Evolutionary conservation across 2,888 invertebrate species (phyloP), one percentile per base, ranked within the genome.

Genomic region (Drosophila gaucha): DNA sequence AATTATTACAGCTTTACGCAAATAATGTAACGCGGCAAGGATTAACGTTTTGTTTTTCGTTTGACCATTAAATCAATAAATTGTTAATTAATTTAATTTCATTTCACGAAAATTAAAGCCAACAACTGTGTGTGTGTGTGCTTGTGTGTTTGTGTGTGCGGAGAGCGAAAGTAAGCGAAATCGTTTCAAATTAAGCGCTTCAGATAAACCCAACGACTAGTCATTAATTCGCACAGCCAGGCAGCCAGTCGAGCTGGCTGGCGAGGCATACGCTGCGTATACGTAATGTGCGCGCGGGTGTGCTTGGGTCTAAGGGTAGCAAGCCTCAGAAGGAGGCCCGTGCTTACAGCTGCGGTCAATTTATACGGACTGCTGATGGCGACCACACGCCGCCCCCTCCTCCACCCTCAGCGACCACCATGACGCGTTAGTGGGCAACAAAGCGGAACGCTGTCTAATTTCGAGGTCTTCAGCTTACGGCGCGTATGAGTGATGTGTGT

Each of bases 111-210:
- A 59, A 55, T 67, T 74, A 59, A 84, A 65, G 50, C 47, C 47
- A 8, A 30, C 46, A 31, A 30, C 22, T 31, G 46, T 31, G 28
- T 12, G 12, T 3, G 28, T 2, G 14, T 6, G n/a, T n/a, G n/a
- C n/a, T n/a, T n/a, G n/a, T n/a, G n/a, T n/a, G n/a, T n/a, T n/a
- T n/a, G n/a, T n/a, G n/a, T n/a, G n/a, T n/a, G n/a, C 16, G 18
- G 43, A 20, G 16, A 9, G 56, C 54, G 43, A 28, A 64, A 67
- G 56, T 43, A 64, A 72, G 50, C 65, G 60, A 60, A 76, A 72
- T 47, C 70, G 64, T 30, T 73, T 70, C 79, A 73, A 72, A 80
- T 80, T 77, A 78, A 79, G 78, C 74, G 77, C 77, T 67, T 71
- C 77, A 74, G 71, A 71, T 79, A 71, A 77, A 59, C 65, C 44